A percentile compares a stretch with the other conserved stretches of the same genome.
Conservation (phyloP, 2,113 vertebrate species). For the Tetraodon nigroviridis region DNA sequence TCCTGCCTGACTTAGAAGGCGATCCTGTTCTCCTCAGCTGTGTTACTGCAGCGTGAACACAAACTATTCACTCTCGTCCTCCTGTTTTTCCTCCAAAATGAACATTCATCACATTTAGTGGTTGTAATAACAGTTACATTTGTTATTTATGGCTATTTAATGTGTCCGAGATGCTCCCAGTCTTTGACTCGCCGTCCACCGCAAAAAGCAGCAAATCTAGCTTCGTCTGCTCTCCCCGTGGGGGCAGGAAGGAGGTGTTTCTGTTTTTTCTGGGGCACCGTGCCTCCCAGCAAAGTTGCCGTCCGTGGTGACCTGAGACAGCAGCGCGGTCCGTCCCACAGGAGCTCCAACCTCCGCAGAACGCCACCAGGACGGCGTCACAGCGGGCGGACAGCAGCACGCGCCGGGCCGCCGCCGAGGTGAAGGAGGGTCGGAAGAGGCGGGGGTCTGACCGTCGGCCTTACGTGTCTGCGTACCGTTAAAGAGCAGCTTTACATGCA, state of each 20-base stretch:
- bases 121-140: not conserved
- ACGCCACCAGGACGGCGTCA: constrained; percentile 3
- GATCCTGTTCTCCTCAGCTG: no score
- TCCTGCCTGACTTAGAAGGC: no score
- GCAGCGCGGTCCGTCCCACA: constrained; percentile 7
- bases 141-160: not conserved
- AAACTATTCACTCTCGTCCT: no score
- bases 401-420: constrained; percentile 4
- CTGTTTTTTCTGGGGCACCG: constrained; percentile 8
- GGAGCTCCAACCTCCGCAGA: constrained; percentile 8
- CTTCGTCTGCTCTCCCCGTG: not conserved
- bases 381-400: constrained; percentile 19
- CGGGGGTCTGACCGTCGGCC: constrained; percentile 40
- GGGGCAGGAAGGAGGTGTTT: constrained; percentile 17
- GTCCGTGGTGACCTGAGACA: constrained; percentile 27
- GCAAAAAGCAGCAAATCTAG: no score
- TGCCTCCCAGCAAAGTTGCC: constrained; percentile 20
- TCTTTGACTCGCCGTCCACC: constrained; percentile 1
- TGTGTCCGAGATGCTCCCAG: not conserved
- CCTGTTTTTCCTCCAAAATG: no score
- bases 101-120: no score
- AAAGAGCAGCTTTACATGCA: constrained; percentile 77
- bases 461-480: constrained; percentile 77
- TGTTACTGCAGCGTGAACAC: no score
- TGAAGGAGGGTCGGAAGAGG: constrained; percentile 1